These are phyloP conservation scores for Shargacucullia verbasci DNA, from an alignment of 2,888 invertebrate species.

Conservation along the genomic window DNA sequence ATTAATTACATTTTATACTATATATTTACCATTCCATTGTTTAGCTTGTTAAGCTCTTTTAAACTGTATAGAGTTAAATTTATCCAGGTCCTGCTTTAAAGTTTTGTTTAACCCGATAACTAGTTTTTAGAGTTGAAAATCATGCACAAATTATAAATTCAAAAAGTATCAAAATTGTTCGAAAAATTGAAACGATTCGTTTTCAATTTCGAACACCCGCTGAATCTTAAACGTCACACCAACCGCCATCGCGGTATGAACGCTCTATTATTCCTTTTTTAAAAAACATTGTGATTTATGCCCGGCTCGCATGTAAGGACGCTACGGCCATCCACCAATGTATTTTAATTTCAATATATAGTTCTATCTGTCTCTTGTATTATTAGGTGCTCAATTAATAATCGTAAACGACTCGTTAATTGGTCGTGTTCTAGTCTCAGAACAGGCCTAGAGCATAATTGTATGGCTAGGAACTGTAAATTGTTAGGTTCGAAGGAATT, in stretches of 20 bases:
- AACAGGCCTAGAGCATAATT: constrained; percentile 24
- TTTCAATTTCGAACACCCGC: constrained; percentile 26
- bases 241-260: constrained; percentile 63
- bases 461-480: constrained; percentile 18
- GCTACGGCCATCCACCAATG: constrained; percentile 70
- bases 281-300: constrained; percentile 82
- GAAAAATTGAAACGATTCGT: neutral
- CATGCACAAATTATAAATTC: too few species aligned
- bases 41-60: too few species aligned
- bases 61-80: too few species aligned
- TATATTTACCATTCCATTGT: too few species aligned
- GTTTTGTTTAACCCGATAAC: too few species aligned
- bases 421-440: constrained; percentile 48
- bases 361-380: constrained; percentile 69
- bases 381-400: constrained; percentile 77
- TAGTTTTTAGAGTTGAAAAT: too few species aligned
- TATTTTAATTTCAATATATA: constrained; percentile 88
- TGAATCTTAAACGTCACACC: constrained; percentile 62
- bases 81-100: too few species aligned
- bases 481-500: constrained; percentile 20
- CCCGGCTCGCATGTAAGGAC: constrained; percentile 76
- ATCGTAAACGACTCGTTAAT: constrained; percentile 69
- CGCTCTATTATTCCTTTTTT: constrained; percentile 82
- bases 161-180: too few species aligned
- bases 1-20: too few species aligned